phyloP scores from a whole-genome alignment of 2,113 vertebrate species.

The Periophthalmus modestus region DNA sequence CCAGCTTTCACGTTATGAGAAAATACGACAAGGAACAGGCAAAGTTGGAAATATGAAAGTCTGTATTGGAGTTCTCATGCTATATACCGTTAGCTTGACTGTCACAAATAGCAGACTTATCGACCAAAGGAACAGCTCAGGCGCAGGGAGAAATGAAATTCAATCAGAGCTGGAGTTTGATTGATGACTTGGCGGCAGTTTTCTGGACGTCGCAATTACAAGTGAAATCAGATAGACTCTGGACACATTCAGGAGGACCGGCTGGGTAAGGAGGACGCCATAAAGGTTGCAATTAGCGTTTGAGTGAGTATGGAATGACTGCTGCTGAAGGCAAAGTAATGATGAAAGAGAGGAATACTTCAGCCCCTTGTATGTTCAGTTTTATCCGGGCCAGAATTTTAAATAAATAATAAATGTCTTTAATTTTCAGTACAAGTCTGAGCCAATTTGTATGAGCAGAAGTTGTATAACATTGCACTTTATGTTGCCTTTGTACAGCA shows the following conservation, averaged over 20 bases:
- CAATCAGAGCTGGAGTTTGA: conserved; percentile 63
- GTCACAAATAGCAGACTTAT: conserved; percentile 44
- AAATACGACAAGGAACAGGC: conserved; percentile 7
- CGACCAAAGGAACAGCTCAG: conserved; percentile 42
- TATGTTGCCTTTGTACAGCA: no score
- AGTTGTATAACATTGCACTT: no score
- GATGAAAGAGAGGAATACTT: background rate
- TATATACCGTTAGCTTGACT: conserved; percentile 35
- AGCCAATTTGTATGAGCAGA: background rate
- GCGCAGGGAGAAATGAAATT: conserved; percentile 60
- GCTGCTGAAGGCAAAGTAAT: background rate
- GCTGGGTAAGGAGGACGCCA: conserved; percentile 29
- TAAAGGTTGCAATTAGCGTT: conserved; percentile 48
- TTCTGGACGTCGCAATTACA: conserved; percentile 63
- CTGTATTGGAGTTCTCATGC: conserved; percentile 24
- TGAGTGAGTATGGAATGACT: conserved; percentile 43
- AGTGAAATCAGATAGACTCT: conserved; percentile 61
- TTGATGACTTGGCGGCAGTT: conserved; percentile 66
- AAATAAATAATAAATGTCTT: background rate
- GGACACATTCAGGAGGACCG: conserved; percentile 17
- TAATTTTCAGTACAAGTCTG: background rate
- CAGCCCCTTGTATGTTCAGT: background rate
- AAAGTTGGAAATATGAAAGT: conserved; percentile 8
- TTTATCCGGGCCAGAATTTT: background rate
- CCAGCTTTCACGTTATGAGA: conserved; percentile 17